Base-by-base conservation (phyloP, 1,140 invertebrate genomes). In the Drosophila orosa region DNA sequence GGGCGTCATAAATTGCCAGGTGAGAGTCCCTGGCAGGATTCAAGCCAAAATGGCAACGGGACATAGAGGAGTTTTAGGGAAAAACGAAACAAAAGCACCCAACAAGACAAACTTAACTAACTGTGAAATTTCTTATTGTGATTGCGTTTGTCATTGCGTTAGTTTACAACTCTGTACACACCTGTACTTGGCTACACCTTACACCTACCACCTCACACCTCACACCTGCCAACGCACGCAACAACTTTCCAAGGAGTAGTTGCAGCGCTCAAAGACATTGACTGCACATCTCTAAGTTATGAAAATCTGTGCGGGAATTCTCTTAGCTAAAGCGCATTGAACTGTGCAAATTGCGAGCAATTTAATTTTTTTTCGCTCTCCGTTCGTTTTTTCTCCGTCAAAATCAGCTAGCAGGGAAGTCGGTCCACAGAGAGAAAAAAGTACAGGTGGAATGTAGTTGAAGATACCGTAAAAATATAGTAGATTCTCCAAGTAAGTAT, bases 101-200 rank as follows among this genome's bases (percentile, higher is more conserved):
- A 80, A 84, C 80, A 83, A 87, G 83, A 71, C 84, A 84, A 89
- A 89, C 85, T 89, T 89, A 89, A 89, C 84, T 89, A 89, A 89
- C 84, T 89, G 84, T 84, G 79, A 89, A 89, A 89, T 89, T 89
- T 84, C 85, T 84, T 89, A 89, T 89, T 89, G 84, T 89, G 84
- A 89, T 89, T 89, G 84, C 84, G 85, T 89, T 89, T 89, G 84
- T 89, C 84, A 84, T 89, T 89, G 84, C 84, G 78, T 90, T 89
- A 89, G 84, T 89, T 89, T 89, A 89, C 80, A 89, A 84, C 84
- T 87, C 84, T 65, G 75, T n/a, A n/a, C 82, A 81, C 78, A 85
- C 35, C 55, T 42, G 42, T 35, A 52, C 22, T 22, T 15, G 27
- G 8, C 58, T 40, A 1, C 29, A 45, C n/a, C 57, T 52, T 37